Conservation (phyloP, 2,888 invertebrate species). For the Eutolmus rufibarbis region DNA sequence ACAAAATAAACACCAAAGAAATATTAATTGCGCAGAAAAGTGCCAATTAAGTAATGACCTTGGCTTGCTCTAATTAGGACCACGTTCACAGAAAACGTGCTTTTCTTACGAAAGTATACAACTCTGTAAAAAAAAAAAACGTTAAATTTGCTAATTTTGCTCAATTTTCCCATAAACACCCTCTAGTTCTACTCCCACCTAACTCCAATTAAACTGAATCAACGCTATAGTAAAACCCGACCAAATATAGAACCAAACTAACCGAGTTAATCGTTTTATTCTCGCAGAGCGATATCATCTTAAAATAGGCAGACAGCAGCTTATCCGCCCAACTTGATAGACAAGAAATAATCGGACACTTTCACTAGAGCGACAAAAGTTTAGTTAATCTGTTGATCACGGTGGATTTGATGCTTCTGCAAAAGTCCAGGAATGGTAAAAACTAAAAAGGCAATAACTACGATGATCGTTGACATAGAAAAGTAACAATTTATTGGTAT, state of each 20-base stretch:
- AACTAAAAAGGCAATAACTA: not conserved
- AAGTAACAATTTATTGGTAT: not conserved
- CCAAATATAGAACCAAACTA: conserved; percentile 14
- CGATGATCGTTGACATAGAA: not conserved
- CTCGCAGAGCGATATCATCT: not conserved
- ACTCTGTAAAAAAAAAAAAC: not conserved
- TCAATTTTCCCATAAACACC: not conserved
- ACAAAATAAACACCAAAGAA: not conserved
- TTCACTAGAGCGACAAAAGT: conserved; percentile 15
- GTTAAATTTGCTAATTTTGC: not conserved
- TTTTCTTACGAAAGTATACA: not conserved
- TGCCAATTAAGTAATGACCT: not conserved
- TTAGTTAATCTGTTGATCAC: not conserved
- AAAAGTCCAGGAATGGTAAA: not conserved
- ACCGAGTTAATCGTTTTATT: not conserved
- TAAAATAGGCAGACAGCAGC: not conserved
- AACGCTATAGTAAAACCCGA: not conserved
- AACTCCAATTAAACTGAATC: not conserved
- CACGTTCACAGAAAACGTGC: not conserved
- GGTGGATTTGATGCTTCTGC: not conserved
- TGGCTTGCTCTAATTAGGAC: not conserved
- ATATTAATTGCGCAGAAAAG: not conserved
- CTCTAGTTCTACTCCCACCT: not conserved
- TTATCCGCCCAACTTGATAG: not conserved
- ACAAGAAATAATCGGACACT: not conserved